Conservation (phyloP, 2,888 invertebrate species). For the Leptinotarsa tumamoca region DNA sequence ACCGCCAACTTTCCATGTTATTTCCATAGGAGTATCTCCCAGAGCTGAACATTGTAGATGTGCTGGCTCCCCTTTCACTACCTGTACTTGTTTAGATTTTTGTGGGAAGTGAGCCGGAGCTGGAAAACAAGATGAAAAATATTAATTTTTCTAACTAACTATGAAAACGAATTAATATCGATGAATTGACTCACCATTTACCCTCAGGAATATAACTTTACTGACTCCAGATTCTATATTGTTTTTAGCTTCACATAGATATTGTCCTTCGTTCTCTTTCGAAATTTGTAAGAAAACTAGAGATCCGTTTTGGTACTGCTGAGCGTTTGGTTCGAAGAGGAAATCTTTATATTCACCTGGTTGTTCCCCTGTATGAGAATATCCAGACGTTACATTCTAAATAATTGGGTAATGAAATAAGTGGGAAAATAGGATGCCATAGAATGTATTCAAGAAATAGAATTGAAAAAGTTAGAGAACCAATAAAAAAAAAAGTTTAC, state of each 20-base stretch:
- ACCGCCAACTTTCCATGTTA: slow-evolving; percentile 85
- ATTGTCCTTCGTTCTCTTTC: slow-evolving; percentile 90
- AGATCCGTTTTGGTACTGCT: slow-evolving; percentile 85
- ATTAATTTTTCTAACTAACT: no score
- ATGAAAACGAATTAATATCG: no score
- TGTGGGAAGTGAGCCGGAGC: slow-evolving; percentile 89
- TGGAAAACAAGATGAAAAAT: slow-evolving; percentile 54
- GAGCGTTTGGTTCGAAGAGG: slow-evolving; percentile 82
- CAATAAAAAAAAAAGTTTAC: no score
- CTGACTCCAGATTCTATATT: slow-evolving; percentile 91
- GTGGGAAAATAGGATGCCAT: neutral
- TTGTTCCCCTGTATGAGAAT: slow-evolving; percentile 68
- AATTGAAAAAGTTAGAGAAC: no score
- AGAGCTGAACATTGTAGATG: slow-evolving; percentile 88
- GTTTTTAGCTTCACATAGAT: slow-evolving; percentile 93
- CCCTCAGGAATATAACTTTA: slow-evolving; percentile 90
- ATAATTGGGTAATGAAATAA: no score
- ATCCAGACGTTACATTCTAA: no score
- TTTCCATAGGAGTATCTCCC: slow-evolving; percentile 89
- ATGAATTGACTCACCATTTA: slow-evolving; percentile 78
- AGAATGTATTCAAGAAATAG: neutral
- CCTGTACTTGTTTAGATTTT: slow-evolving; percentile 84
- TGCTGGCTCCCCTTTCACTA: slow-evolving; percentile 85
- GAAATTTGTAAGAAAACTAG: slow-evolving; percentile 84
- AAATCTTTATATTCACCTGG: slow-evolving; percentile 87